phyloP scores from a whole-genome alignment of 2,888 invertebrate species.

The Pediacus dermestoides region DNA sequence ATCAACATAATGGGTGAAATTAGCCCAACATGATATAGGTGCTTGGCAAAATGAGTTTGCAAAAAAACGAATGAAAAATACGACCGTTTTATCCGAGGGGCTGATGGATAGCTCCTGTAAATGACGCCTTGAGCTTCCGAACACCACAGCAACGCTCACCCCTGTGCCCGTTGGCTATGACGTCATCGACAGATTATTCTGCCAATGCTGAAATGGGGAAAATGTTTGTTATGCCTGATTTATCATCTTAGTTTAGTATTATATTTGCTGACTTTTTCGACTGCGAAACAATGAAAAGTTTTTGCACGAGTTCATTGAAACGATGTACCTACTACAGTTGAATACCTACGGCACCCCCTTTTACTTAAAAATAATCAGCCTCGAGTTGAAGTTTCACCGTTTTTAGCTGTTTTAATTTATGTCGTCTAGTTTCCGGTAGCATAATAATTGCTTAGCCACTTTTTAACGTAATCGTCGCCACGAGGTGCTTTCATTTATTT shows the following conservation, averaged over 20 bases:
- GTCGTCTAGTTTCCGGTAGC: constrained; percentile 5
- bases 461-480: constrained; percentile 1
- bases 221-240: too few relatives aligned
- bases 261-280: too few relatives aligned
- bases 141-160: constrained; percentile 22
- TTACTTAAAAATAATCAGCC: constrained; percentile 4
- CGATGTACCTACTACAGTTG: too few relatives aligned
- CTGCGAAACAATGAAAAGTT: too few relatives aligned
- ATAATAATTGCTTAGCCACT: constrained; percentile 13
- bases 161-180: too few relatives aligned
- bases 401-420: constrained; percentile 12
- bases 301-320: too few relatives aligned
- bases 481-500: constrained; percentile 6
- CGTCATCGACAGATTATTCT: too few relatives aligned
- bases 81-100: constrained; percentile 32
- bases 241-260: too few relatives aligned
- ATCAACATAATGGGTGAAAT: too few relatives aligned
- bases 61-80: constrained; percentile 34
- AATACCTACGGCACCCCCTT: too few relatives aligned
- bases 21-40: too few relatives aligned
- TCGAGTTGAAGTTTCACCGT: constrained; percentile 1
- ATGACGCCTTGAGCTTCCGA: constrained; percentile 37
- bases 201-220: too few relatives aligned
- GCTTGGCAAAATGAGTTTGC: constrained; percentile 23
- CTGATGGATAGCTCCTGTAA: constrained; percentile 39